phyloP scores from a whole-genome alignment of 2,113 vertebrate species.

The Ceratotherium simum region DNA sequence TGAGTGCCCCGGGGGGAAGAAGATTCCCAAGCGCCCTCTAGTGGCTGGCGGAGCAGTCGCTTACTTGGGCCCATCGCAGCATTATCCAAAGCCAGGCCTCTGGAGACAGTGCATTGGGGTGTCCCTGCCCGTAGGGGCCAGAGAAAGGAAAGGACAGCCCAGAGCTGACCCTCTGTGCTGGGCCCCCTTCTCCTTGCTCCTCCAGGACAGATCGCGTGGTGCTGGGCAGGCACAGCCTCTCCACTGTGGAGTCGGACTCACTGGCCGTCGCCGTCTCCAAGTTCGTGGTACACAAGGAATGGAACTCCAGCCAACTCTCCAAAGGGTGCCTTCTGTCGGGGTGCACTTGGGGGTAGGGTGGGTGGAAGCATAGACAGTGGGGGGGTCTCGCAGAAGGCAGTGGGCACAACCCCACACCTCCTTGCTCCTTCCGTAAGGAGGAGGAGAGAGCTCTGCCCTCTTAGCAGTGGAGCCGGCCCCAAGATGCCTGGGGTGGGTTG shows the following conservation, averaged over 20 bases:
- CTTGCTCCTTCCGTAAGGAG: not conserved
- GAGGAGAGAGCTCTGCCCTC: not conserved
- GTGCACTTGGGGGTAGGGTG: too few species aligned
- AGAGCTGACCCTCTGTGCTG: not conserved
- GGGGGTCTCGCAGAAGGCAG: not conserved
- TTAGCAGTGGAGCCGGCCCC: not conserved
- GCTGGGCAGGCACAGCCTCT: conserved; percentile 91
- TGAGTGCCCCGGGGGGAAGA: not conserved
- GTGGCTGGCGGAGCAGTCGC: rapidly evolving
- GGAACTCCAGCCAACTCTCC: conserved; percentile 79
- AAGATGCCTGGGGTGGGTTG: not conserved
- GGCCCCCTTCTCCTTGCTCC: conserved; percentile 47
- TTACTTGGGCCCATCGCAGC: not conserved
- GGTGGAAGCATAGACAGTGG: not conserved
- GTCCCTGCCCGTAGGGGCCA: not conserved
- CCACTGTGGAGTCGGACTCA: conserved; percentile 80
- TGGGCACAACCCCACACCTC: not conserved
- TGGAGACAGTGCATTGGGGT: not conserved
- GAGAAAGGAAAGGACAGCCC: not conserved
- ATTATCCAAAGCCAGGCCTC: not conserved
- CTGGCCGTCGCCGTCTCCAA: conserved; percentile 81
- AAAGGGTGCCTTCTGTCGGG: conserved; percentile 73
- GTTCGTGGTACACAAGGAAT: conserved; percentile 88
- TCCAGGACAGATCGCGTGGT: conserved; percentile 86
- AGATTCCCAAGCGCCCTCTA: not conserved